Evolutionary conservation across 2,113 vertebrate genomes (phyloP).

Genomic region (Clarias macrocephalus): DNA sequence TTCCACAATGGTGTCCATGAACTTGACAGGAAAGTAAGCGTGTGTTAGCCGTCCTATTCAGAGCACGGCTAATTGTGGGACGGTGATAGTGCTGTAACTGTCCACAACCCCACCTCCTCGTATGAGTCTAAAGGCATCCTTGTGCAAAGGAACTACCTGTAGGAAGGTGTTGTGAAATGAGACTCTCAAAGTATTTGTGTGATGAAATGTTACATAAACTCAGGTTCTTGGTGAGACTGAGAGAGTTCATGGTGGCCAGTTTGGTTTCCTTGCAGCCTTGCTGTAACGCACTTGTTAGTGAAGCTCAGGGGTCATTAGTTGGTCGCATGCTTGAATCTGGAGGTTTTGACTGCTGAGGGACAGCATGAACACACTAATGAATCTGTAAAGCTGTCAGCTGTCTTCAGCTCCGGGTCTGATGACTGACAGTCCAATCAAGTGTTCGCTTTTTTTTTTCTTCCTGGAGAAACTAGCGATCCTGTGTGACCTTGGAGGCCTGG

Average conservation of each 20-base stretch:
- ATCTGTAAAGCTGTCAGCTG: constrained; percentile 47
- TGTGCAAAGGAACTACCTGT: neutral
- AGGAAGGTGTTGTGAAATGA: neutral
- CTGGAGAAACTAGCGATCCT: neutral
- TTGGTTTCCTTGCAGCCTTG: constrained; percentile 8
- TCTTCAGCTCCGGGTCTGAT: neutral
- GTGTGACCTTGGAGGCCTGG: neutral
- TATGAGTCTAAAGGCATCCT: neutral
- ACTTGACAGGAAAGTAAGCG: neutral
- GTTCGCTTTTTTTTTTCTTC: neutral
- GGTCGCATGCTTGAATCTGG: constrained; percentile 18
- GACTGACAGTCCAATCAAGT: constrained; percentile 30
- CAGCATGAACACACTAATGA: constrained; percentile 37
- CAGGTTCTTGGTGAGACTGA: neutral
- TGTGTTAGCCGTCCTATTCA: neutral
- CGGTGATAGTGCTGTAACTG: neutral
- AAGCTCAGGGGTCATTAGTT: constrained; percentile 40
- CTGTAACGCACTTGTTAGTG: constrained; percentile 21
- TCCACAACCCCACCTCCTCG: neutral
- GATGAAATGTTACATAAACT: neutral
- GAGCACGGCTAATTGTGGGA: neutral
- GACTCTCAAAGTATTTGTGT: neutral
- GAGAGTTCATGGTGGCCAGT: neutral
- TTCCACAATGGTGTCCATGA: neutral
- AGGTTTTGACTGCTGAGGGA: constrained; percentile 30